These are phyloP conservation scores for Darevskia nairensis DNA, from an alignment of 2,797 vertebrate species.

Conservation along the genomic window DNA sequence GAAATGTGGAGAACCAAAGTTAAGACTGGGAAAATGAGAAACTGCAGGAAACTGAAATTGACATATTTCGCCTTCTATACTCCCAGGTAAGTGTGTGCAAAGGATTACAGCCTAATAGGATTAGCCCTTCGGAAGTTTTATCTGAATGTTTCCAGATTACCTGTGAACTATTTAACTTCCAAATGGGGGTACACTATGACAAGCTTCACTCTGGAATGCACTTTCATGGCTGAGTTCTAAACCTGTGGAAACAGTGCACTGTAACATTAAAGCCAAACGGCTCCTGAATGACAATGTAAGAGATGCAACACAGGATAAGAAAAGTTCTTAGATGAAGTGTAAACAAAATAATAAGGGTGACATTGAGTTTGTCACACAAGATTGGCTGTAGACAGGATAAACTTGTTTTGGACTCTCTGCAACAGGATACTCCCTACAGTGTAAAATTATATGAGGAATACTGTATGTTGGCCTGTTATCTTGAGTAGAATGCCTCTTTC, in stretches of 20 bases:
- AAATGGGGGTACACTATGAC: not conserved
- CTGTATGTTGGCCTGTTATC: not conserved
- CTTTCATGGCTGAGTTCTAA: constrained; percentile 35
- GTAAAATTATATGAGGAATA: constrained; percentile 6
- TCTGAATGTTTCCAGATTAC: not conserved
- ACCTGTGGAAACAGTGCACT: not conserved
- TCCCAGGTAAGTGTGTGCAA: too few species aligned
- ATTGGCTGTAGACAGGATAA: constrained; percentile 36
- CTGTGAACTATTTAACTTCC: constrained; percentile 32
- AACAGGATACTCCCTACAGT: constrained; percentile 3
- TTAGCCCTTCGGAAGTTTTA: too few species aligned
- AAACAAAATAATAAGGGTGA: constrained; percentile 37
- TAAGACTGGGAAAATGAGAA: too few species aligned
- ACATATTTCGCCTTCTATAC: too few species aligned
- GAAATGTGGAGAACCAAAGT: too few species aligned
- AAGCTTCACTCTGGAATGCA: constrained; percentile 17
- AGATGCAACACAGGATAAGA: constrained; percentile 10
- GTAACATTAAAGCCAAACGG: constrained; percentile 10
- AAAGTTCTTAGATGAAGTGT: constrained; percentile 9
- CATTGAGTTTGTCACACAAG: constrained; percentile 32
- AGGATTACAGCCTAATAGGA: too few species aligned
- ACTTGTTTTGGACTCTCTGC: constrained; percentile 40
- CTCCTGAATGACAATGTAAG: constrained; percentile 15
- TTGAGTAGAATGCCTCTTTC: not conserved
- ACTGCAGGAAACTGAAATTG: too few species aligned